A percentile compares a stretch with the other conserved stretches of the same genome.
Conservation (phyloP, 2,888 invertebrate genomes). For the Shargacucullia verbasci region DNA sequence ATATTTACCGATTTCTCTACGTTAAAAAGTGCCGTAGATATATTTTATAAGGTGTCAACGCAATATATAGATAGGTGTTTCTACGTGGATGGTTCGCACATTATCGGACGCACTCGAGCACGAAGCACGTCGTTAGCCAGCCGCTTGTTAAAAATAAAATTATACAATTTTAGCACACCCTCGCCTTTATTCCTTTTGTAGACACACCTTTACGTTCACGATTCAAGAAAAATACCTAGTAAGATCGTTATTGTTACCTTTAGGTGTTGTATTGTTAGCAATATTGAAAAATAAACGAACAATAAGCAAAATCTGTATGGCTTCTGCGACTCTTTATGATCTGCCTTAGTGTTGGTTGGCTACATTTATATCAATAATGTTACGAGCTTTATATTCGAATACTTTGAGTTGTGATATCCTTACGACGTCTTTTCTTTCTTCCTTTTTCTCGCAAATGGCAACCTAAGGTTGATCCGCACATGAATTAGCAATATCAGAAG, state of each 20-base stretch:
- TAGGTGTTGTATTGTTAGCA: conserved; percentile 36
- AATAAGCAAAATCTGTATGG: conserved; percentile 23
- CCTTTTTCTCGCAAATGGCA: no score
- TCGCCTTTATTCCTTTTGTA: conserved; percentile 58
- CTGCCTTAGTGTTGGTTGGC: not conserved
- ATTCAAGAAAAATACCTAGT: conserved; percentile 45
- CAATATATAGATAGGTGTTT: conserved; percentile 66
- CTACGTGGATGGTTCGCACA: conserved; percentile 73
- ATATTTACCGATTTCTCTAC: conserved; percentile 9
- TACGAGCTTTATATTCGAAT: not conserved
- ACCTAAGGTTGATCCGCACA: no score
- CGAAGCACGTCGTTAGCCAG: conserved; percentile 72
- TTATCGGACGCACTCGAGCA: conserved; percentile 79
- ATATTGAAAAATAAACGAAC: conserved; percentile 40
- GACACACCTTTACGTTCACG: conserved; percentile 44
- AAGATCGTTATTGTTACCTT: conserved; percentile 42
- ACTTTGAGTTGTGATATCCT: no score
- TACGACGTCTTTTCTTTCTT: no score
- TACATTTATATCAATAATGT: not conserved
- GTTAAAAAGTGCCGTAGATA: conserved; percentile 5
- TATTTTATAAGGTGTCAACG: conserved; percentile 29
- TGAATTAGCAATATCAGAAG: no score
- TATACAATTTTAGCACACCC: conserved; percentile 77
- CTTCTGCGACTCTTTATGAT: conserved; percentile 6
- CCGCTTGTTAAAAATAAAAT: conserved; percentile 83